Evolutionary conservation across 2,888 invertebrate genomes (phyloP), one percentile per base, ranked within the genome.

Genomic region (Meganola albula): DNA sequence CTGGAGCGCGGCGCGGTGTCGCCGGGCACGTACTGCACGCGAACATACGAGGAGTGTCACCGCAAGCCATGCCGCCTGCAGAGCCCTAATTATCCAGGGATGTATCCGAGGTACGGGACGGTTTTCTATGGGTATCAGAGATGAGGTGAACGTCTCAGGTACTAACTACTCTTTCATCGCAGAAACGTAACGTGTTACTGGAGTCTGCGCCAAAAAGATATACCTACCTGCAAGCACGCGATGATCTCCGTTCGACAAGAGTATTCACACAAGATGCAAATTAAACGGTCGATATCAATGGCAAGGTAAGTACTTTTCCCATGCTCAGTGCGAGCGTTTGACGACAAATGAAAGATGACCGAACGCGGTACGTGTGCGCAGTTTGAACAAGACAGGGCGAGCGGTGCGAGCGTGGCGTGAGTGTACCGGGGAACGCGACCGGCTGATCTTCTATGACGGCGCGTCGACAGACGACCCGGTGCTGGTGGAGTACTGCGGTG

Each of bases 141-240:
- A n/a, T n/a, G n/a, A n/a, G n/a, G n/a, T n/a, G n/a, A n/a, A n/a
- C n/a, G n/a, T n/a, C n/a, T n/a, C n/a, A n/a, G n/a, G n/a, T n/a
- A n/a, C n/a, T n/a, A n/a, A n/a, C n/a, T n/a, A n/a, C n/a, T n/a
- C 11, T 21, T 26, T 18, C 1, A 30, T 14, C 2, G n/a, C 56
- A 78, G 96, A 47, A 97, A 97, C 78, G 95, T 97, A 12, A 94
- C 95, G 39, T 98, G 97, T 75, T 93, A 94, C 73, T 95, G 95
- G 89, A 94, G 93, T 44, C 87, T 96, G 47, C 89, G 94, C 21
- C 94, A 96, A 76, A 92, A 94, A 70, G 91, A 91, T 63, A 92
- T 94, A 43, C 94, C 95, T 8, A 94, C 93, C 24, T 95, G 95
- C 75, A 95, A 95, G 70, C 94, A 95, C 76, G 95, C 96, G 20